Conservation (phyloP, 2,113 vertebrate species). For the Microcebus murinus region DNA sequence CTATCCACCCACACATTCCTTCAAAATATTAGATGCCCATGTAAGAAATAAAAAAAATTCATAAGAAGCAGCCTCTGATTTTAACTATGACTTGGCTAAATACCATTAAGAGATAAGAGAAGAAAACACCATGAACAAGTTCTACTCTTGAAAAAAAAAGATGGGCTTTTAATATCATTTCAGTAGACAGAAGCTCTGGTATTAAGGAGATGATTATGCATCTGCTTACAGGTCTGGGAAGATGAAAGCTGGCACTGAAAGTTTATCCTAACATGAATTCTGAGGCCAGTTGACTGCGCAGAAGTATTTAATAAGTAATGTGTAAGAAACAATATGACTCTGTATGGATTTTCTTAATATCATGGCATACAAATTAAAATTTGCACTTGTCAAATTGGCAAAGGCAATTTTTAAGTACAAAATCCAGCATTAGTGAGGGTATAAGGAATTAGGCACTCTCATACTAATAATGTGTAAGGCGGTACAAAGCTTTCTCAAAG, state of each 20-base stretch:
- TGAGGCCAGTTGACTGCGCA: background rate
- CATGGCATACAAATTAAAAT: constrained; percentile 6
- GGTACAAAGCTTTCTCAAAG: background rate
- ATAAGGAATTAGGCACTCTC: background rate
- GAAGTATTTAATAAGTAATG: background rate
- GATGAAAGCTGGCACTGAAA: background rate
- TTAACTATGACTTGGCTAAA: constrained; percentile 1
- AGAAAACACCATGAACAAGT: background rate
- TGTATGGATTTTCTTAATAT: background rate
- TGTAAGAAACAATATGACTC: background rate
- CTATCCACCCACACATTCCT: background rate
- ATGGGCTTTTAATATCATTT: background rate
- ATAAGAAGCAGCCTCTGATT: background rate
- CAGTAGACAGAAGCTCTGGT: background rate
- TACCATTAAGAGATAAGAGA: background rate
- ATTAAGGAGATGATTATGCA: background rate
- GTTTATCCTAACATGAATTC: background rate
- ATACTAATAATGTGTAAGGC: background rate
- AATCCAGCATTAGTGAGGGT: background rate
- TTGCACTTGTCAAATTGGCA: background rate
- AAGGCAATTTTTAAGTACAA: background rate
- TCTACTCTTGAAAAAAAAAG: background rate
- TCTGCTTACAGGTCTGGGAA: background rate
- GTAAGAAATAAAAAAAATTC: background rate
- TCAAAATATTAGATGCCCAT: background rate